phyloP scores from a whole-genome alignment of 64 coral and sea anemone genomes.

The Montipora sp. region DNA sequence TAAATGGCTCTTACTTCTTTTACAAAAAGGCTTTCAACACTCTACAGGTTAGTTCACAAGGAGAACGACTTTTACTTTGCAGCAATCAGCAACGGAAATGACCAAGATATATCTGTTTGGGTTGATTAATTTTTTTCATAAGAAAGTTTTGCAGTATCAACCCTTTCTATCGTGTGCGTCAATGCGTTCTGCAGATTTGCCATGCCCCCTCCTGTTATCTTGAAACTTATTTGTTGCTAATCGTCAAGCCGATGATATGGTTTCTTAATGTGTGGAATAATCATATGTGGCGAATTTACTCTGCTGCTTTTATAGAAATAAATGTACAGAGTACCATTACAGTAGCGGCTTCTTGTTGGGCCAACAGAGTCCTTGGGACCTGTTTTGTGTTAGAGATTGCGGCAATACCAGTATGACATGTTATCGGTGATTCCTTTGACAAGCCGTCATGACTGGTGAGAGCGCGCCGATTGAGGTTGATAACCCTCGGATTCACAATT shows the following conservation, averaged over 20 bases:
- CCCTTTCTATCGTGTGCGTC: background rate
- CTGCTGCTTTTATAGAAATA: background rate
- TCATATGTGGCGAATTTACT: background rate
- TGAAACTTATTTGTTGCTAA: constrained; percentile 8
- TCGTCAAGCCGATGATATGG: background rate
- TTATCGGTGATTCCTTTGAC: background rate
- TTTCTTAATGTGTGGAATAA: background rate
- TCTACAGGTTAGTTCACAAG: background rate
- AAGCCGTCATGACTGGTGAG: background rate
- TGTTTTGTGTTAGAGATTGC: constrained; percentile 46
- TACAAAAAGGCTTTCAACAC: constrained; percentile 3
- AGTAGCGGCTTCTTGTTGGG: background rate
- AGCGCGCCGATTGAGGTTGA: background rate
- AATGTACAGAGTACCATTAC: background rate
- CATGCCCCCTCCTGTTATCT: background rate
- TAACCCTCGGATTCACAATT: background rate
- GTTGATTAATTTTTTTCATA: background rate
- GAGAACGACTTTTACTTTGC: background rate
- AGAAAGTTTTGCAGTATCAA: background rate
- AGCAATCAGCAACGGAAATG: background rate
- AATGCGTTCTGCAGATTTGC: background rate
- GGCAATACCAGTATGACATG: background rate
- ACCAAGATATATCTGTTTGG: background rate
- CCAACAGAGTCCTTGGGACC: background rate
- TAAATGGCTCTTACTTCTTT: constrained; percentile 21